Evolutionary conservation across 2,888 invertebrate species (phyloP).

Genomic region (Eremobia ochroleuca): DNA sequence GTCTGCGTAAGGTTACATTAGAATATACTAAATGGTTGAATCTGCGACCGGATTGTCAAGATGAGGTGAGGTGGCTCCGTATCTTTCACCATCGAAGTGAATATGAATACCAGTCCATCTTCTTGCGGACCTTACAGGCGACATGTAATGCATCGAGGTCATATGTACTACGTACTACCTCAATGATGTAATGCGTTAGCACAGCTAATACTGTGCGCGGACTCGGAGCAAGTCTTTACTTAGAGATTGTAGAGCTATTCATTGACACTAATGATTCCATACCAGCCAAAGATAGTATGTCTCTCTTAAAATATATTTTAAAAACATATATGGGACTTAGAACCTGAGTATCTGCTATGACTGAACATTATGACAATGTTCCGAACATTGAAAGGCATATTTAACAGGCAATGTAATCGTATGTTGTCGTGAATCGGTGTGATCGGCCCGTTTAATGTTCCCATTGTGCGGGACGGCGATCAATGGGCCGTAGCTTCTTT

Average conservation of each 20-base stretch:
- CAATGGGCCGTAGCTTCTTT: constrained; percentile 61
- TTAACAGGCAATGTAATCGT: constrained; percentile 36
- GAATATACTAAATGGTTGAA: not conserved
- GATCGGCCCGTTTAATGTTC: constrained; percentile 58
- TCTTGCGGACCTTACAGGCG: too few species aligned
- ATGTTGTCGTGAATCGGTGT: constrained; percentile 45
- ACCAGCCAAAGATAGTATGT: not conserved
- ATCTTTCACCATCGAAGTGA: not conserved
- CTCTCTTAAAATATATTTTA: not conserved
- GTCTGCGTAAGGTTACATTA: not conserved
- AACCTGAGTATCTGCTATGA: not conserved
- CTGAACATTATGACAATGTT: constrained; percentile 16
- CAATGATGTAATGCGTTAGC: not conserved
- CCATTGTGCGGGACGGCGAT: constrained; percentile 61
- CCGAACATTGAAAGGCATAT: constrained; percentile 31
- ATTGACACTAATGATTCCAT: constrained; percentile 25
- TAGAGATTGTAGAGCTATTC: constrained; percentile 1
- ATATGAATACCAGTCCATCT: not conserved
- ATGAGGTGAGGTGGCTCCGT: not conserved
- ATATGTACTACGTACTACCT: too few species aligned
- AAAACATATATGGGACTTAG: not conserved
- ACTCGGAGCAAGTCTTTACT: not conserved
- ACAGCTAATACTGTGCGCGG: not conserved
- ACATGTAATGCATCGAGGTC: not conserved
- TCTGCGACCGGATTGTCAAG: not conserved